These are phyloP conservation scores for Oreohelix idahoensis DNA, from an alignment of 1,140 invertebrate species.

Conservation along the genomic window DNA sequence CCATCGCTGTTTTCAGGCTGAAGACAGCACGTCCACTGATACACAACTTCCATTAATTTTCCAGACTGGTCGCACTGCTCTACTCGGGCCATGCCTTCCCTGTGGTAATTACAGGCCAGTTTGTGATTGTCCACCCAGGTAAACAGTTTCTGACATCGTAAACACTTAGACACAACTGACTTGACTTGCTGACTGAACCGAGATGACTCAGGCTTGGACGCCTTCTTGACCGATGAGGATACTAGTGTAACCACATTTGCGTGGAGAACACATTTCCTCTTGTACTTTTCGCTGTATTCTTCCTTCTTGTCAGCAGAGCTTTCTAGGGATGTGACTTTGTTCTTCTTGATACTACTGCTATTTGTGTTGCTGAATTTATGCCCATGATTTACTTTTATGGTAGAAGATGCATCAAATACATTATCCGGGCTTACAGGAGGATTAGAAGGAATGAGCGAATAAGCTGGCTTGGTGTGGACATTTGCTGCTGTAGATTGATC, in stretches of 20 bases:
- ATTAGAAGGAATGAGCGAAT: too few relatives aligned
- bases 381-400: not conserved
- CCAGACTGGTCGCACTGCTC: constrained; percentile 64
- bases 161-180: constrained; percentile 77
- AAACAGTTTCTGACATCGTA: constrained; percentile 67
- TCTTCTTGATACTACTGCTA: not conserved
- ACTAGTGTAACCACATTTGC: not conserved
- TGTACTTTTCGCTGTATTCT: not conserved
- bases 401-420: not conserved
- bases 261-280: not conserved
- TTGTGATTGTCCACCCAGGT: constrained; percentile 67
- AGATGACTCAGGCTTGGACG: not conserved
- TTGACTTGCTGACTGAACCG: not conserved
- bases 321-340: not conserved
- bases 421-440: not conserved
- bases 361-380: not conserved
- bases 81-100: constrained; percentile 59
- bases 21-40: constrained; percentile 67
- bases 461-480: too few relatives aligned
- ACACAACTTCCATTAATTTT: constrained; percentile 55
- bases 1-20: constrained; percentile 59
- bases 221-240: not conserved
- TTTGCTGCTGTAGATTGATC: too few relatives aligned
- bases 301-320: not conserved
- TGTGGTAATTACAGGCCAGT: constrained; percentile 66